These are phyloP conservation scores for Phrynosoma blainvillii DNA, from an alignment of 2,113 vertebrate genomes.

Conservation along the genomic window DNA sequence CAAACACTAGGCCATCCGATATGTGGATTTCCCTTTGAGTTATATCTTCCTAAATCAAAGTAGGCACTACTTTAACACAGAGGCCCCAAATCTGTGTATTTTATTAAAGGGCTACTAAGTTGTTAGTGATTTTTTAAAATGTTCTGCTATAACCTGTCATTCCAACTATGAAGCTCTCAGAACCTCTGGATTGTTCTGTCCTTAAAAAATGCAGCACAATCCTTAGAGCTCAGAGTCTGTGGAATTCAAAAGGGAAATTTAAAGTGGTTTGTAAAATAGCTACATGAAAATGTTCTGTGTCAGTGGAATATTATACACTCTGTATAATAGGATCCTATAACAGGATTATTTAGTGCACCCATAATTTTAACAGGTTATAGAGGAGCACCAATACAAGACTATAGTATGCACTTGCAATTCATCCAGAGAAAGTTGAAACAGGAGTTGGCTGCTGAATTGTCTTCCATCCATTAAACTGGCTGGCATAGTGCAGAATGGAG, in stretches of 20 bases:
- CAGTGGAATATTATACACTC: neutral
- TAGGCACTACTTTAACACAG: neutral
- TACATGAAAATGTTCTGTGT: conserved; percentile 12
- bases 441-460: neutral
- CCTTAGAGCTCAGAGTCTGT: neutral
- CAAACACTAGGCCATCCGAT: neutral
- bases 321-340: neutral
- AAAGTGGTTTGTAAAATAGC: conserved; percentile 17
- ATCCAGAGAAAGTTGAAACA: neutral
- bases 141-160: neutral
- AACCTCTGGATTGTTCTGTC: neutral
- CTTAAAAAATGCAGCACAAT: neutral
- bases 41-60: conserved; percentile 3
- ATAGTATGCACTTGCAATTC: conserved; percentile 7
- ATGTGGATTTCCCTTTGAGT: neutral
- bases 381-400: neutral
- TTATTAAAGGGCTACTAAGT: conserved; percentile 8
- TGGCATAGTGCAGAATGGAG: neutral
- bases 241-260: neutral
- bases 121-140: neutral
- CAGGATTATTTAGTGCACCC: conserved; percentile 12
- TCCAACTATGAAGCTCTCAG: conserved; percentile 8
- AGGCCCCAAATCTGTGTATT: neutral
- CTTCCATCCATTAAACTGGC: neutral
- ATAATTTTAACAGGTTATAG: conserved; percentile 8